Conservation (phyloP, 2,113 vertebrate species). For the Caloenas nicobarica region DNA sequence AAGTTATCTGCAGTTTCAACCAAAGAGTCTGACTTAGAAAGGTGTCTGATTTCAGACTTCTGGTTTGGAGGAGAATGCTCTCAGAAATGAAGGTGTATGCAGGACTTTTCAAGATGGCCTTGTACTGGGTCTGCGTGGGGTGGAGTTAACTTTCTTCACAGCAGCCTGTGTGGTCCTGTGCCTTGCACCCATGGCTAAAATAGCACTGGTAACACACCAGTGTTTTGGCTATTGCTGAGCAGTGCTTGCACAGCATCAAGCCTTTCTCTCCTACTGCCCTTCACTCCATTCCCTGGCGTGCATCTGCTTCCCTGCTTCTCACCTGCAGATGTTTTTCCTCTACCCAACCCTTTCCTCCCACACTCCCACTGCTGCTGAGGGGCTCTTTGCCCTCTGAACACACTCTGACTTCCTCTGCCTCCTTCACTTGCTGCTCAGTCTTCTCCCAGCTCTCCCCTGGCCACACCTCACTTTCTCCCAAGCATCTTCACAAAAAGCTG, state of each 20-base stretch:
- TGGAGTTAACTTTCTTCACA: not conserved
- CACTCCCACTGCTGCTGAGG: not conserved
- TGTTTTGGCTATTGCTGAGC: not conserved
- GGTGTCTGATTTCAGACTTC: not conserved
- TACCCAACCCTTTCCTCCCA: not conserved
- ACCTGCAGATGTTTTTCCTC: not conserved
- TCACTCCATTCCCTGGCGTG: no score
- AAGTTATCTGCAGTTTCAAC: not conserved
- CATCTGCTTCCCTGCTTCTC: not conserved
- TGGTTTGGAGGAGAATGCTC: not conserved
- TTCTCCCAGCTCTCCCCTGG: not conserved
- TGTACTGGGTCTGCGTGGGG: not conserved
- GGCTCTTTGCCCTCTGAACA: not conserved
- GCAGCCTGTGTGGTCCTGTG: not conserved
- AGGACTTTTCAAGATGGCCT: not conserved
- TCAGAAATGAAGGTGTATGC: not conserved
- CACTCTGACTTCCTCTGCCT: not conserved
- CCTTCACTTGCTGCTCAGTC: not conserved
- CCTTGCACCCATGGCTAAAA: not conserved
- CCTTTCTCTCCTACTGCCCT: not conserved
- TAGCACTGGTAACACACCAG: fast-evolving
- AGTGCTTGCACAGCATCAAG: not conserved
- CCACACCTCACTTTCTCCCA: not conserved
- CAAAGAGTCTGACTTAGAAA: not conserved
- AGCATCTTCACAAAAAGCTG: not conserved